These are phyloP conservation scores for Catajapyx aquilonaris DNA, from an alignment of 1,140 invertebrate genomes.

Conservation along the genomic window DNA sequence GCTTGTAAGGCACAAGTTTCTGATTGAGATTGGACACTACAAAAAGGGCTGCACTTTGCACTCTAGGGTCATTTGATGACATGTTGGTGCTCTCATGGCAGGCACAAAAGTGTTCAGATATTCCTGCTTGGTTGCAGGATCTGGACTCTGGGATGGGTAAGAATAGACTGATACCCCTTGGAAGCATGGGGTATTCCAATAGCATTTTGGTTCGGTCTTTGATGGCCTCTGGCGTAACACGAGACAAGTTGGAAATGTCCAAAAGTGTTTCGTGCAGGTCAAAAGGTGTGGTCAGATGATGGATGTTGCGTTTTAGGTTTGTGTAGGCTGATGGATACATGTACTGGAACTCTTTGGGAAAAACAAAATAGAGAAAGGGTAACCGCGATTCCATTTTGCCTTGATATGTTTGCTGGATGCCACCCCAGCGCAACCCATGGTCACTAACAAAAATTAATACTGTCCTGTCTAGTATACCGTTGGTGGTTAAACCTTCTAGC, in stretches of 20 bases:
- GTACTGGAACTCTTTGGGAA: constrained; percentile 21
- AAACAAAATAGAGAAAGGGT: constrained; percentile 25
- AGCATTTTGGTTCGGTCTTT: not conserved
- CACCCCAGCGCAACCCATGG: constrained; percentile 28
- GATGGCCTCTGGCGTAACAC: constrained; percentile 4
- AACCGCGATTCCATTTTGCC: constrained; percentile 29
- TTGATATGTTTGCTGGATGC: constrained; percentile 21
- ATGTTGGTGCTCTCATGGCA: constrained; percentile 13
- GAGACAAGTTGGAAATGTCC: constrained; percentile 15
- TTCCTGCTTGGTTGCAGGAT: constrained; percentile 19
- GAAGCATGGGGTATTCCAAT: not conserved
- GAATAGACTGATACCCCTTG: constrained; percentile 17
- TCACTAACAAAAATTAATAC: constrained; percentile 29
- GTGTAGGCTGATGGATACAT: constrained; percentile 17
- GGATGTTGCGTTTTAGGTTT: constrained; percentile 21
- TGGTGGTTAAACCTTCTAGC: not conserved
- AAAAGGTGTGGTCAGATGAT: constrained; percentile 23
- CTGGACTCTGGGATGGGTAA: constrained; percentile 15
- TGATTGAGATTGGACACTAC: not conserved
- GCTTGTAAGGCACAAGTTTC: not conserved
- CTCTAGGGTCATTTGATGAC: not conserved
- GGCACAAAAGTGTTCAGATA: constrained; percentile 22
- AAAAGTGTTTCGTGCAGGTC: constrained; percentile 23
- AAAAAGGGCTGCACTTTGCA: not conserved
- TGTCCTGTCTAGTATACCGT: constrained; percentile 13